These are phyloP conservation scores for Nettapus auritus DNA, from an alignment of 2,113 vertebrate species.

Conservation along the genomic window DNA sequence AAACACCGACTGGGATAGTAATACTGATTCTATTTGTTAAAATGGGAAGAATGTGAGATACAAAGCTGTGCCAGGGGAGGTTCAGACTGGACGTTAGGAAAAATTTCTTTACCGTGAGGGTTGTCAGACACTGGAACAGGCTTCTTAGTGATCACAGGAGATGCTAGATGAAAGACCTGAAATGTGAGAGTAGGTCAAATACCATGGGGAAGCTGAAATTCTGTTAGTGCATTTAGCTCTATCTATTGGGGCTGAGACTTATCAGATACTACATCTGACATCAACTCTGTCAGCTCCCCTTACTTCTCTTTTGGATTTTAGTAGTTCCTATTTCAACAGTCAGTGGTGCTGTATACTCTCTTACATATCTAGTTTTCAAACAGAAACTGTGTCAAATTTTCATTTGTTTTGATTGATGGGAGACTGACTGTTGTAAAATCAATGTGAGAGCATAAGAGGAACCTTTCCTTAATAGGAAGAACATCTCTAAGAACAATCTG, in stretches of 20 bases:
- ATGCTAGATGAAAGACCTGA: background rate
- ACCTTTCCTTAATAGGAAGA: background rate
- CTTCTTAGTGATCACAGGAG: background rate
- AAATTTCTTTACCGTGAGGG: too few species aligned
- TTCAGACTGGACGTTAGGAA: too few species aligned
- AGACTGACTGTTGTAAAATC: background rate
- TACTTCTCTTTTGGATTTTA: background rate
- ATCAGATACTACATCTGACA: background rate
- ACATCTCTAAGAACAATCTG: background rate
- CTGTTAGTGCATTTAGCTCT: background rate
- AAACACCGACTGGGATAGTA: background rate
- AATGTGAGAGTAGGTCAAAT: background rate
- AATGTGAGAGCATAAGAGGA: background rate
- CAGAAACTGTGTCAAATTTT: background rate
- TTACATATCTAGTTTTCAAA: background rate
- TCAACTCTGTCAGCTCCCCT: background rate
- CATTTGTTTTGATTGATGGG: background rate
- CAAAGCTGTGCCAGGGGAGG: background rate
- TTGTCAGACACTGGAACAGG: too few species aligned
- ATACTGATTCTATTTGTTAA: background rate
- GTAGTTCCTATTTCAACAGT: background rate
- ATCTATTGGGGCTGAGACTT: background rate
- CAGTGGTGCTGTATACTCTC: background rate
- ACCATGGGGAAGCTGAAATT: background rate
- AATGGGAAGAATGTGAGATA: background rate